A percentile compares a stretch with the other conserved stretches of the same genome.
Evolutionary conservation across 2,888 invertebrate genomes (phyloP).

Genomic region (Coelopa pilipes): DNA sequence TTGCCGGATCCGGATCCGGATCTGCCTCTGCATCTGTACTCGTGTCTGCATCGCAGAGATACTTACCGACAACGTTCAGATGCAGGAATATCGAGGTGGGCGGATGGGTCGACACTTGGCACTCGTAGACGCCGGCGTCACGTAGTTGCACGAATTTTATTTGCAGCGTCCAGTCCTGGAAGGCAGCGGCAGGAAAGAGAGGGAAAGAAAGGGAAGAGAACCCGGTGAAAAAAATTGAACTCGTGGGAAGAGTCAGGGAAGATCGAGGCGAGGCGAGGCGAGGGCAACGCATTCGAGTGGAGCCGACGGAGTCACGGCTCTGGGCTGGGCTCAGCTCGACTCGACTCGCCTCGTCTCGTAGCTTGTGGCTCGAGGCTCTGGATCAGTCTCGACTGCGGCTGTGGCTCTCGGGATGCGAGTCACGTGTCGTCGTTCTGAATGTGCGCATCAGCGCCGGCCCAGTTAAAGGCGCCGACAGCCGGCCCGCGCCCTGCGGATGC

Average conservation of each 20-base stretch:
- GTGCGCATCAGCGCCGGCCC: conserved; percentile 27
- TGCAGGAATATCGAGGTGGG: conserved; percentile 88
- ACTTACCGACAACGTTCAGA: conserved; percentile 89
- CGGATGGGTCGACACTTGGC: conserved; percentile 91
- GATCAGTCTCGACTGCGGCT: not conserved
- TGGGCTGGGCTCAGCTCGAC: not conserved
- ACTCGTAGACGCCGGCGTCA: conserved; percentile 89
- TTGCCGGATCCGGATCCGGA: too few relatives aligned
- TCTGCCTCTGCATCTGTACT: too few relatives aligned
- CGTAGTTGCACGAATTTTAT: conserved; percentile 88
- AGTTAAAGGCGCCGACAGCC: conserved; percentile 25
- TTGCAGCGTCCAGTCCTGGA: conserved; percentile 90
- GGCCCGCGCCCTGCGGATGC: conserved; percentile 20
- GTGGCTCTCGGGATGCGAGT: not conserved
- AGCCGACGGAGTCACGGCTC: not conserved
- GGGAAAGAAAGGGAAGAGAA: conserved; percentile 16
- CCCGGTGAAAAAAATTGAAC: conserved; percentile 17
- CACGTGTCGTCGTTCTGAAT: conserved; percentile 28
- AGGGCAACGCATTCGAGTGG: conserved; percentile 12
- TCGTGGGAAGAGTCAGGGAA: not conserved
- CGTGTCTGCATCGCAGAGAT: conserved; percentile 21
- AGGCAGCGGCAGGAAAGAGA: not conserved
- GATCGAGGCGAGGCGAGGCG: not conserved
- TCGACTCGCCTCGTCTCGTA: not conserved
- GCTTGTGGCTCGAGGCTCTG: not conserved